Conservation (phyloP, 1,140 invertebrate genomes). For the Pachypsylla venusta region DNA sequence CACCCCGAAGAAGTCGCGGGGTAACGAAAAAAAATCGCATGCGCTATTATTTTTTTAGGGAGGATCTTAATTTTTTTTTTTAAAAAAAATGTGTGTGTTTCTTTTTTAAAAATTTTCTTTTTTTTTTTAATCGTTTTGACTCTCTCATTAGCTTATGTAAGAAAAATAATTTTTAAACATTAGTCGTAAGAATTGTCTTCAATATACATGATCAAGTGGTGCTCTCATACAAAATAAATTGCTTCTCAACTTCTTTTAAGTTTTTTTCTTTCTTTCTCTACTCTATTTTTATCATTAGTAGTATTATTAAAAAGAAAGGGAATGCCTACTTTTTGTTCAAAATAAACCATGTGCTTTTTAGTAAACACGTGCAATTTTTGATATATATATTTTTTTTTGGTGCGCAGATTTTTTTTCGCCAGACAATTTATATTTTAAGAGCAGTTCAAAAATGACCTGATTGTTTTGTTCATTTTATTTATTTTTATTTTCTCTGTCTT, state of each 20-base stretch:
- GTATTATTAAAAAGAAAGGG: neutral
- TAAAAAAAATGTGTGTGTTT: slow-evolving; percentile 8
- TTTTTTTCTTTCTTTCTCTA: neutral
- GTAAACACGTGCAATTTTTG: slow-evolving; percentile 1
- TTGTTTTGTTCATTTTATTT: too few relatives aligned
- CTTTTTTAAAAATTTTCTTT: slow-evolving; percentile 6
- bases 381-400: neutral
- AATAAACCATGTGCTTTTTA: neutral
- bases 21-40: neutral
- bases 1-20: slow-evolving; percentile 1
- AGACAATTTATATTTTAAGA: too few relatives aligned
- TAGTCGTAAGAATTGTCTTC: neutral
- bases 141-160: slow-evolving; percentile 9
- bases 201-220: neutral
- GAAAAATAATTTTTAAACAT: neutral
- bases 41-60: slow-evolving; percentile 5
- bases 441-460: too few relatives aligned
- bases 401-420: slow-evolving; percentile 2
- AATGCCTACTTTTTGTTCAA: neutral
- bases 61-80: slow-evolving; percentile 3
- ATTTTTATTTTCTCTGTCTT: too few relatives aligned
- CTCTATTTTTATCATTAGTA: neutral
- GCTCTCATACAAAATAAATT: slow-evolving; percentile 6
- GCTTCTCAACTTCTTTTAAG: neutral
- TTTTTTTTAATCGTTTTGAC: slow-evolving; percentile 1